Percentiles rank a stretch among this genome's conserved stretches.
Conservation (phyloP, 2,888 invertebrate species). For the Gymnocheta viridis region DNA sequence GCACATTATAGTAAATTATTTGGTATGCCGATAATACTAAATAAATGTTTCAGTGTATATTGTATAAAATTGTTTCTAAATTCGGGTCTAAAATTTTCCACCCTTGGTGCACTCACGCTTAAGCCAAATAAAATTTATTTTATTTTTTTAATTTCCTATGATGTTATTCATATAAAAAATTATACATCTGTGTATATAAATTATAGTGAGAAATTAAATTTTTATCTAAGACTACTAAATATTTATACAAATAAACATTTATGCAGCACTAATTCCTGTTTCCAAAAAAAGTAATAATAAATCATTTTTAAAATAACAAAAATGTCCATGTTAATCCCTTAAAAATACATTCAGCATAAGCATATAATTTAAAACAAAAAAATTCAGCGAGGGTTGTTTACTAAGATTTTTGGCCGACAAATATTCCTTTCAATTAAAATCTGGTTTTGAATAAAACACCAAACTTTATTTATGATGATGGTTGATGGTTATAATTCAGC, state of each 20-base stretch:
- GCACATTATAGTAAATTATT: no score
- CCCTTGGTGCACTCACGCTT: no score
- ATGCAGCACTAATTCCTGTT: not conserved
- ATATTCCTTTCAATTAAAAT: no score
- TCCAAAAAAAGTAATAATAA: constrained; percentile 34
- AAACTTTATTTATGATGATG: no score
- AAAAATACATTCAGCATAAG: not conserved
- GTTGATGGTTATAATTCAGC: no score
- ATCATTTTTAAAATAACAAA: constrained; percentile 44
- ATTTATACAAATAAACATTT: not conserved
- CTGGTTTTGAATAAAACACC: not conserved
- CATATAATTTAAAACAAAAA: not conserved
- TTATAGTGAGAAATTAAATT: not conserved
- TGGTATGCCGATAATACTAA: no score
- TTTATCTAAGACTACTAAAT: not conserved
- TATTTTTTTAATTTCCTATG: no score
- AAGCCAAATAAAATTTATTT: no score
- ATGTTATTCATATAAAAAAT: no score
- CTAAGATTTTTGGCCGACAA: not conserved
- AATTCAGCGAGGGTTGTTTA: not conserved
- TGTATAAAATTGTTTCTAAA: no score
- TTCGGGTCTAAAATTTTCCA: no score
- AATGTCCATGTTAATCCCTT: constrained; percentile 35
- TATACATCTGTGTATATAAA: not conserved
- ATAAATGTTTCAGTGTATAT: no score